Evolutionary conservation across 2,888 invertebrate species (phyloP).

Genomic region (Geophilus truncorum): DNA sequence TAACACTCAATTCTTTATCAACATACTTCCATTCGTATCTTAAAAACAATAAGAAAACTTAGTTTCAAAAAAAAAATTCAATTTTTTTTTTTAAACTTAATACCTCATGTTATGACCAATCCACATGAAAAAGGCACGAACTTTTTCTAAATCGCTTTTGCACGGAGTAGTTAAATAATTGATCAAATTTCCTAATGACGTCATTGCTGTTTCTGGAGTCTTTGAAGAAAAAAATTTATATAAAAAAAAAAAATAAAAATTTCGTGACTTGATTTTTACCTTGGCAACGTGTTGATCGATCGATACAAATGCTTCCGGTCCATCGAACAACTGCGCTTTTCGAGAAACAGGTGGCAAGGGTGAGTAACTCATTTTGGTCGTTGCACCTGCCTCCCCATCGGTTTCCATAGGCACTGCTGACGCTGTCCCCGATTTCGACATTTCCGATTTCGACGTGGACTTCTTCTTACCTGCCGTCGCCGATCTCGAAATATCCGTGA

Average conservation of each 20-base stretch:
- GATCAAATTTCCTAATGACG: constrained; percentile 39
- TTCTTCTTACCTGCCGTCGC: not conserved
- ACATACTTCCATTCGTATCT: constrained; percentile 43
- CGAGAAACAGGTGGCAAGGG: constrained; percentile 43
- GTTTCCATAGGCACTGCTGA: constrained; percentile 41
- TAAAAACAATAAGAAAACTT: not conserved
- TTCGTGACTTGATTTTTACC: too few species aligned
- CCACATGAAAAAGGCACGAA: constrained; percentile 44
- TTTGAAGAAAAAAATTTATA: constrained; percentile 30
- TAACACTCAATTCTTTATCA: constrained; percentile 40
- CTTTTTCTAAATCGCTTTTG: constrained; percentile 42
- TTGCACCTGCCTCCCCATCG: constrained; percentile 43
- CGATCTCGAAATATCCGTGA: not conserved
- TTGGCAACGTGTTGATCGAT: constrained; percentile 32
- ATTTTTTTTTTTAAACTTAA: too few species aligned
- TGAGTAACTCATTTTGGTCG: constrained; percentile 41
- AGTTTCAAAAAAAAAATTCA: not conserved
- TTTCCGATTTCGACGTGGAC: not conserved
- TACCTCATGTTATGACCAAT: constrained; percentile 44
- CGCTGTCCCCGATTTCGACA: constrained; percentile 39
- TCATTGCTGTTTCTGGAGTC: constrained; percentile 39
- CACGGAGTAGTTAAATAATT: constrained; percentile 39
- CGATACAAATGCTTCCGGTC: constrained; percentile 8
- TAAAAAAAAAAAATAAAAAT: not conserved
- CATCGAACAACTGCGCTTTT: constrained; percentile 42